Conservation (phyloP, 2,797 vertebrate species). For the Danio albolineatus region DNA sequence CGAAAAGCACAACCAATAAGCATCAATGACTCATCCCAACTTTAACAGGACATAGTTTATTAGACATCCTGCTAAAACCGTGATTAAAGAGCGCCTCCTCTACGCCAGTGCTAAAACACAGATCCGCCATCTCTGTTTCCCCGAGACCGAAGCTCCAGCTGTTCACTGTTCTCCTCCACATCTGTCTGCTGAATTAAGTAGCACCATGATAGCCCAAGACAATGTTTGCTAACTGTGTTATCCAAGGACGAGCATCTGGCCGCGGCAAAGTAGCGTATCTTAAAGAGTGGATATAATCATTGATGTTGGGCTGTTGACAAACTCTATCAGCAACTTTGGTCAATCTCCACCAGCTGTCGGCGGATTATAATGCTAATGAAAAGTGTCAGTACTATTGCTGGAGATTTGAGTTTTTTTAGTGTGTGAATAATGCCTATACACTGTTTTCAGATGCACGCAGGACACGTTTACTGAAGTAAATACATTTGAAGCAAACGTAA, state of each 20-base stretch:
- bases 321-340: slow-evolving; percentile 11
- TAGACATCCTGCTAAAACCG: slow-evolving; percentile 28
- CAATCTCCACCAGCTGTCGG: slow-evolving; percentile 25
- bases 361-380: slow-evolving; percentile 25
- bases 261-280: background rate
- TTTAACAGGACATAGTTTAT: background rate
- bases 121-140: background rate
- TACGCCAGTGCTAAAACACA: slow-evolving; percentile 7
- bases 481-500: too few species aligned
- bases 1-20: too few species aligned
- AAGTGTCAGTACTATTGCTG: slow-evolving; percentile 9
- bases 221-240: slow-evolving; percentile 24
- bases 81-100: slow-evolving; percentile 33
- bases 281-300: slow-evolving; percentile 21
- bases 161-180: slow-evolving; percentile 36
- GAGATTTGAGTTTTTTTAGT: background rate
- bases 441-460: background rate
- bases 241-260: slow-evolving; percentile 27
- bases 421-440: background rate
- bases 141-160: slow-evolving; percentile 38
- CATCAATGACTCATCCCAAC: too few species aligned
- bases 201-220: slow-evolving; percentile 31
- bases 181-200: slow-evolving; percentile 43
- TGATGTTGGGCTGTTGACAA: slow-evolving; percentile 14
- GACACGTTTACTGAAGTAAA: background rate